Percentiles rank a stretch among this genome's conserved stretches.
phyloP scores from a whole-genome alignment of 2,113 vertebrate genomes.

The Cryptomyrus ogoouensis region DNA sequence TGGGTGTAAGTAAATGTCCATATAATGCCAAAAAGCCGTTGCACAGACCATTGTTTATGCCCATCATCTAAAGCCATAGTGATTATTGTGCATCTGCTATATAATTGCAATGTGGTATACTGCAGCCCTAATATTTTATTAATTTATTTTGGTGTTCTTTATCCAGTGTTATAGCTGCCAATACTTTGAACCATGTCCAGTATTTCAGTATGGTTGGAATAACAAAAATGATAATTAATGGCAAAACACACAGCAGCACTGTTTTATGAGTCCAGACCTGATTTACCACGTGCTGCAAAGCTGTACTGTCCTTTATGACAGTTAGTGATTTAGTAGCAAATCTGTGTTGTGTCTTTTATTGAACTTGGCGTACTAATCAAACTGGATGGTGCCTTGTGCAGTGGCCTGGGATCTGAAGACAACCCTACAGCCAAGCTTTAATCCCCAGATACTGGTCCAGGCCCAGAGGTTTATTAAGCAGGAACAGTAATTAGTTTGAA shows the following conservation, averaged over 20 bases:
- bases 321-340: not conserved
- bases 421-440: not conserved
- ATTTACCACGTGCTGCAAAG: not conserved
- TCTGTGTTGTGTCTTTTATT: not conserved
- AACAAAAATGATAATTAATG: constrained; percentile 1
- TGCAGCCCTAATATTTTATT: not conserved
- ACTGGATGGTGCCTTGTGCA: not conserved
- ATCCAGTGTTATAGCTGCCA: not conserved
- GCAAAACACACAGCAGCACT: constrained; percentile 4
- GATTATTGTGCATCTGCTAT: too few relatives aligned
- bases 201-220: not conserved
- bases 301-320: not conserved
- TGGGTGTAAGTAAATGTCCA: not conserved
- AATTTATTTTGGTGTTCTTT: not conserved
- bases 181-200: not conserved
- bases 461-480: constrained; percentile 8
- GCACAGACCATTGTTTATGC: not conserved
- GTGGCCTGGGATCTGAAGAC: not conserved
- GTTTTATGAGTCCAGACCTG: not conserved
- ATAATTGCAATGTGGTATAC: too few relatives aligned
- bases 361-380: not conserved
- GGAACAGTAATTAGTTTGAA: not conserved
- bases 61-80: not conserved
- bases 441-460: not conserved
- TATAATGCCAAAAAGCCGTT: not conserved